phyloP scores from a whole-genome alignment of 2,797 vertebrate genomes.

The Yasuhikotakia modesta region DNA sequence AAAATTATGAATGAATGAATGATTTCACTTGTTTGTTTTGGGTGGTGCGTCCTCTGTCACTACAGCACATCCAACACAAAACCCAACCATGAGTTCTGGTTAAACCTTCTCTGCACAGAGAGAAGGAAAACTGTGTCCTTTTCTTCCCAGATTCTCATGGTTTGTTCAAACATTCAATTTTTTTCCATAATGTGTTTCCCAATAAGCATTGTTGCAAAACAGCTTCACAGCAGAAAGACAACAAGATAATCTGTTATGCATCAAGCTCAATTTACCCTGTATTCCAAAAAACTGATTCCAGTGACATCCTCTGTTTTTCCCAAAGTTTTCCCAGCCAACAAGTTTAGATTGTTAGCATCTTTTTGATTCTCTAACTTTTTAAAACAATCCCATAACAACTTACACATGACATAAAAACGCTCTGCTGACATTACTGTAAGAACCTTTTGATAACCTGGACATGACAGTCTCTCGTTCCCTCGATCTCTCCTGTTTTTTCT shows the following conservation, averaged over 20 bases:
- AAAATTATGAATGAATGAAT: neutral
- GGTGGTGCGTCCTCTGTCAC: slow-evolving; percentile 30
- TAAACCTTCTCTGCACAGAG: neutral
- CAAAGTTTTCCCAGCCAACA: no score
- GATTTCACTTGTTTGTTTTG: slow-evolving; percentile 5
- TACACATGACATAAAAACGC: no score
- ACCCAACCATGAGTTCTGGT: neutral
- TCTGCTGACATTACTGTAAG: no score
- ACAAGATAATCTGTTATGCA: neutral
- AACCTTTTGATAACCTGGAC: no score
- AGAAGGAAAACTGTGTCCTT: no score
- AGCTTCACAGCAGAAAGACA: neutral
- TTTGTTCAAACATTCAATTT: no score
- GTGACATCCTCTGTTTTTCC: neutral
- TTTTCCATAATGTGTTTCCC: no score
- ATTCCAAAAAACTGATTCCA: neutral
- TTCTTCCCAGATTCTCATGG: no score
- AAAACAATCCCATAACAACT: slow-evolving; percentile 5
- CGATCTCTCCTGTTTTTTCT: no score
- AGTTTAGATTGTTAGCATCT: neutral
- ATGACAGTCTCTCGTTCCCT: no score
- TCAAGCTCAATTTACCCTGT: neutral
- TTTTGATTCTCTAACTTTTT: neutral
- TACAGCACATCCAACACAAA: no score
- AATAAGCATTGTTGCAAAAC: no score